phyloP scores from a whole-genome alignment of 2,888 invertebrate genomes.

The Sphaerophoria taeniata region DNA sequence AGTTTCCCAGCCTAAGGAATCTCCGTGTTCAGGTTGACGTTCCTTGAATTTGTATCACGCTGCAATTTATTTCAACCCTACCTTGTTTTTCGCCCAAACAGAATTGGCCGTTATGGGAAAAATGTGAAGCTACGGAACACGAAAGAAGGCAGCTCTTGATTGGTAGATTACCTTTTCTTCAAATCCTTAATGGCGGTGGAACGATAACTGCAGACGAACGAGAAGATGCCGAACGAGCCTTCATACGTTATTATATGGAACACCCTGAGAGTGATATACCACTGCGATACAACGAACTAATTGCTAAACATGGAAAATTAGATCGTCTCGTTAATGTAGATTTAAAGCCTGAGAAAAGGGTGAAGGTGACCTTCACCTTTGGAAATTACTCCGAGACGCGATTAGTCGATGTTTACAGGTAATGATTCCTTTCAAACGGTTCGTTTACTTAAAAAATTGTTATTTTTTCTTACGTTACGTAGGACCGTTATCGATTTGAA shows the following conservation, averaged over 20 bases:
- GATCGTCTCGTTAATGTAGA: constrained; percentile 95
- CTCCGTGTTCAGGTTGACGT: constrained; percentile 89
- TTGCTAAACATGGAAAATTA: constrained; percentile 93
- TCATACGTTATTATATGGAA: constrained; percentile 96
- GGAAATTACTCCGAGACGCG: constrained; percentile 89
- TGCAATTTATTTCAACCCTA: constrained; percentile 1
- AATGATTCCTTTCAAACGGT: background rate
- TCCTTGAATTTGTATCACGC: background rate
- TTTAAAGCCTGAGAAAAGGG: constrained; percentile 92
- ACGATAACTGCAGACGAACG: constrained; percentile 92
- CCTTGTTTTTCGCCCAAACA: constrained; percentile 61
- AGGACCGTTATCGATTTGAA: constrained; percentile 93
- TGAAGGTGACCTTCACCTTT: constrained; percentile 92
- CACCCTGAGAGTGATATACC: constrained; percentile 92
- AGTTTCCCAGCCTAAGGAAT: constrained; percentile 92
- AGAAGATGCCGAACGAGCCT: constrained; percentile 96
- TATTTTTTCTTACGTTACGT: constrained; percentile 27
- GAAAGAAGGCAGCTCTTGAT: constrained; percentile 94
- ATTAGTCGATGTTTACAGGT: constrained; percentile 89
- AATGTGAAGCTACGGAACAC: constrained; percentile 93
- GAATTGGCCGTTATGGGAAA: constrained; percentile 89
- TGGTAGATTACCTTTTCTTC: constrained; percentile 93
- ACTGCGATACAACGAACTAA: constrained; percentile 89
- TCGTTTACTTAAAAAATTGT: background rate
- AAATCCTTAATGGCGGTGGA: constrained; percentile 94